Evolutionary conservation across 2,797 vertebrate species (phyloP).

Genomic region (Sebastes melanostomus): DNA sequence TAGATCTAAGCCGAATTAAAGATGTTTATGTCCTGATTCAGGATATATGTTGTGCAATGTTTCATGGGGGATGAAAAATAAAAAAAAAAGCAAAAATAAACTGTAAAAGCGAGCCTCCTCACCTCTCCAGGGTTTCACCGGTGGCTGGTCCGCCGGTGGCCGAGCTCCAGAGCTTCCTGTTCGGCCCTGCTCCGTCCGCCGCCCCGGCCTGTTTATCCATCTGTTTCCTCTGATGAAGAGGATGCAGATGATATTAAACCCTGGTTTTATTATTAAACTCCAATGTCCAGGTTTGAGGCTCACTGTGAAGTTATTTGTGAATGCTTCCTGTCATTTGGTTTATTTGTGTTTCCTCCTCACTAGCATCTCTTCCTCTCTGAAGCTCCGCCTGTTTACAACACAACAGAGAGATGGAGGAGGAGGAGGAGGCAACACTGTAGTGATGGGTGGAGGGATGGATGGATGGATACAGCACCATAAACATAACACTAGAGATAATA

Average conservation of each 20-base stretch:
- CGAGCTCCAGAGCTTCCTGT: constrained; percentile 32
- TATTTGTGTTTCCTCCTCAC: constrained; percentile 13
- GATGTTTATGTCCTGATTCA: accelerated
- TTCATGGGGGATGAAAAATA: neutral
- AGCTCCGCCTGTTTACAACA: constrained; percentile 25
- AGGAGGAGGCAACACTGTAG: neutral
- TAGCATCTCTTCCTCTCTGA: constrained; percentile 9
- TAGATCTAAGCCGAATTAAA: neutral
- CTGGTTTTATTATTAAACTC: neutral
- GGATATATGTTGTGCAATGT: neutral
- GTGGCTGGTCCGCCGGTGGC: neutral
- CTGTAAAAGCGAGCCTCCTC: neutral
- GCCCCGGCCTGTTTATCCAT: constrained; percentile 65
- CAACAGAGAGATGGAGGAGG: neutral
- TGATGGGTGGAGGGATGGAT: too few species aligned
- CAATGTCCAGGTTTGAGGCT: accelerated
- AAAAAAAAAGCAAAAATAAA: too few species aligned
- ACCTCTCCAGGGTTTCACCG: constrained; percentile 47
- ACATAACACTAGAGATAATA: too few species aligned
- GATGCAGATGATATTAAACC: neutral
- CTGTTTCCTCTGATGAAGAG: constrained; percentile 5
- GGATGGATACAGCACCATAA: too few species aligned
- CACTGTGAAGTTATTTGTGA: neutral
- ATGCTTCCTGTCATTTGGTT: constrained; percentile 4
- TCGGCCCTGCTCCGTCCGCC: constrained; percentile 47